These are phyloP conservation scores for Paradoxurus hermaphroditus DNA, from an alignment of 2,113 vertebrate genomes.

Conservation along the genomic window DNA sequence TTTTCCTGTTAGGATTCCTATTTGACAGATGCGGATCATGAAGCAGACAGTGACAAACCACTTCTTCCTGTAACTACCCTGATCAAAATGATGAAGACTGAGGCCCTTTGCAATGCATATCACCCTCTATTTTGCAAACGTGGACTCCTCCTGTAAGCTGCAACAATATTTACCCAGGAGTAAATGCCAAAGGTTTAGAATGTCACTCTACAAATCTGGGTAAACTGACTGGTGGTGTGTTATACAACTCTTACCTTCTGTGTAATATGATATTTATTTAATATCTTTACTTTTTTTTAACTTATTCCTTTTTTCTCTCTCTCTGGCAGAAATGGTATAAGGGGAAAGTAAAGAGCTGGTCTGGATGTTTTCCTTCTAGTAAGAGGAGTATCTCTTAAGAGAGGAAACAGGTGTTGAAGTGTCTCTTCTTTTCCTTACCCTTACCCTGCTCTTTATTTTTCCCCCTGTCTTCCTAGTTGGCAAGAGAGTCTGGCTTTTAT, in stretches of 20 bases:
- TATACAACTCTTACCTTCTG: background rate
- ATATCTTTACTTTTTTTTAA: background rate
- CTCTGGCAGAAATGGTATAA: background rate
- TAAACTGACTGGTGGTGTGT: background rate
- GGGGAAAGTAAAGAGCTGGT: background rate
- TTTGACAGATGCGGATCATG: background rate
- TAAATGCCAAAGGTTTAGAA: background rate
- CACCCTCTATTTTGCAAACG: background rate
- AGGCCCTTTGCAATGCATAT: background rate
- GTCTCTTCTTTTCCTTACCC: background rate
- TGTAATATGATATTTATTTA: background rate
- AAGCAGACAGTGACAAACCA: background rate
- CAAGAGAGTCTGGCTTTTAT: slow-evolving; percentile 47
- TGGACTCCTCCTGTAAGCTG: background rate
- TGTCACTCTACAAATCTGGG: background rate
- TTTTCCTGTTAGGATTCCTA: background rate
- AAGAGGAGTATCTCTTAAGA: background rate
- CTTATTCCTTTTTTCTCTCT: background rate
- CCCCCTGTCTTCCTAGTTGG: background rate
- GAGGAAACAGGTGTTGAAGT: slow-evolving; percentile 13
- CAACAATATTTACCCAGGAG: background rate
- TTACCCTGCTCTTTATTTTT: background rate
- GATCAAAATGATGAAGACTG: background rate
- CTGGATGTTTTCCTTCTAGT: background rate
- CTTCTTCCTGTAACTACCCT: background rate